Percentiles rank a stretch among this genome's conserved stretches.
Conservation (phyloP, 1,140 invertebrate species). For the Belonocnema kinseyi region DNA sequence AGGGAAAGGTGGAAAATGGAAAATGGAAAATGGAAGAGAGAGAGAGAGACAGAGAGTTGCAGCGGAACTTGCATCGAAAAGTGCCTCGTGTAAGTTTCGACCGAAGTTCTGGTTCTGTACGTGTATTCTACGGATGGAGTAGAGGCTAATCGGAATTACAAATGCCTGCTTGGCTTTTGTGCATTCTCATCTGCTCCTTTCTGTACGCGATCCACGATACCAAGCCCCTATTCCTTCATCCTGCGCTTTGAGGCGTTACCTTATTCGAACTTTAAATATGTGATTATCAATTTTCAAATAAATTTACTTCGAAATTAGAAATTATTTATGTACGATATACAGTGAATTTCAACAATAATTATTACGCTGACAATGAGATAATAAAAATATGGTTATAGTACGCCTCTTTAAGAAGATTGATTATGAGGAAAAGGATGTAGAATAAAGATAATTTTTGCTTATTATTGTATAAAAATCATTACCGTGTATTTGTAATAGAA, state of each 20-base stretch:
- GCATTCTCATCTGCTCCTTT: slow-evolving; percentile 46
- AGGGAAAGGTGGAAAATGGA: not conserved
- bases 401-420: too few species aligned
- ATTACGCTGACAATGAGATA: too few species aligned
- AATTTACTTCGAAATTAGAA: not conserved
- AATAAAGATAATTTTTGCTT: too few species aligned
- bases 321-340: too few species aligned
- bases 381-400: too few species aligned
- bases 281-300: not conserved
- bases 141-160: slow-evolving; percentile 73
- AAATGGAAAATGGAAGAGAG: too few species aligned
- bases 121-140: slow-evolving; percentile 59
- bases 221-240: slow-evolving; percentile 40
- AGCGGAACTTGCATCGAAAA: slow-evolving; percentile 66
- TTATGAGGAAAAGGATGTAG: too few species aligned
- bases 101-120: slow-evolving; percentile 63
- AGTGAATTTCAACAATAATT: too few species aligned
- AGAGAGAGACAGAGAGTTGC: not conserved
- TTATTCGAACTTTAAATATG: slow-evolving; percentile 43
- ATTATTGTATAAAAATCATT: too few species aligned
- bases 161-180: slow-evolving; percentile 61
- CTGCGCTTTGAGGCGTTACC: slow-evolving; percentile 34
- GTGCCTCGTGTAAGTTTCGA: slow-evolving; percentile 68
- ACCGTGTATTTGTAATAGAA: too few species aligned
- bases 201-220: slow-evolving; percentile 43